Evolutionary conservation across 2,113 vertebrate species (phyloP), one percentile per base, ranked within the genome.

Genomic region (Benitochromis conjunctus): DNA sequence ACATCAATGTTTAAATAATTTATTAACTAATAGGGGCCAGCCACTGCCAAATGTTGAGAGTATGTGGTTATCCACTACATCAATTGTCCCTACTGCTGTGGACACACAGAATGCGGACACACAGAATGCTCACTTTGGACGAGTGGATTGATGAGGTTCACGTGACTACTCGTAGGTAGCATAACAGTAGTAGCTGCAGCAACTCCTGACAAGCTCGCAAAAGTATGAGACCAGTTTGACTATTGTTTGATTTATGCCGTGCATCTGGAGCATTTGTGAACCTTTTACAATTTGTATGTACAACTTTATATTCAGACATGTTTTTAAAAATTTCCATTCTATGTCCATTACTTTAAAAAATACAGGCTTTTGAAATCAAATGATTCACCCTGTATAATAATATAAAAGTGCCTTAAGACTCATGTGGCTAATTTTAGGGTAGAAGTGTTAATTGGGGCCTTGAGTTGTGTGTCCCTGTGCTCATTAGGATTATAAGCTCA

Each of bases 41-140:
- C 46, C 18, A 53, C 26, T 53, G 26, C 12, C 9, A 76, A 12
- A 76, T 76, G 69, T 12, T 19, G 69, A 76, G 9, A 18, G 10
- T 31, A n/a, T 13, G 9, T 76, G 69, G 69, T 51, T 76, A 76
- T 31, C 26, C 16, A 76, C 12, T 18, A 19, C 24, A 74, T 46
- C 48, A 26, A 43, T 51, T 1, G 4, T 51, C 29, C 24, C 2
- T 13, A 0, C 2, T 5, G 26, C 46, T 76, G 16, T n/a, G 71
- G n/a, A n/a, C n/a, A n/a, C n/a, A n/a, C 43, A 51, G 51, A 76
- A 51, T n/a, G 69, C 71, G n/a, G 71, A 71, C 38, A 43, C 64
- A 6, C 66, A 71, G 38, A 71, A 38, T 21, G 60, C 19, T 38
- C 19, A 8, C 60, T 38, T 64, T 64, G 19, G 60, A 21, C 38